Evolutionary conservation across 2,888 invertebrate species (phyloP).

Genomic region (Melanostoma mellinum): DNA sequence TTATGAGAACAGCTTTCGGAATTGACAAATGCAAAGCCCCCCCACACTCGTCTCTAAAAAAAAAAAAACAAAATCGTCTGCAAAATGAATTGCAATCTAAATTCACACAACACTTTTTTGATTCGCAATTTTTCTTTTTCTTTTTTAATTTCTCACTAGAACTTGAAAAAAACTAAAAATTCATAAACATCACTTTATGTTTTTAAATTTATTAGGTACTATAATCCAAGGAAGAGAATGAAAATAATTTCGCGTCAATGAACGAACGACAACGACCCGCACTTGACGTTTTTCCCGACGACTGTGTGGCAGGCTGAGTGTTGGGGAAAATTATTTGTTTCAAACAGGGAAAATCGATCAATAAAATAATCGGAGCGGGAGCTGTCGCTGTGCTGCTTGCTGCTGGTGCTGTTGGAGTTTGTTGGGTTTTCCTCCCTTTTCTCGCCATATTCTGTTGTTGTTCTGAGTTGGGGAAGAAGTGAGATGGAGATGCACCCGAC

Average conservation of each 20-base stretch:
- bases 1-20: slow-evolving; percentile 38
- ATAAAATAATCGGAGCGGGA: slow-evolving; percentile 64
- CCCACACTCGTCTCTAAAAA: slow-evolving; percentile 8
- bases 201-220: slow-evolving; percentile 11
- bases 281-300: slow-evolving; percentile 70
- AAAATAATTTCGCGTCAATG: slow-evolving; percentile 67
- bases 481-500: slow-evolving; percentile 53
- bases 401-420: slow-evolving; percentile 37
- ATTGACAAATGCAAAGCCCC: slow-evolving; percentile 16
- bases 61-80: not conserved
- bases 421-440: slow-evolving; percentile 48
- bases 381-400: slow-evolving; percentile 3
- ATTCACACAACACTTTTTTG: too few relatives aligned
- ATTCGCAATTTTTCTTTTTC: too few relatives aligned
- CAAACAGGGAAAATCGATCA: slow-evolving; percentile 68
- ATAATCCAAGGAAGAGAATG: slow-evolving; percentile 34
- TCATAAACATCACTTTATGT: not conserved
- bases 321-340: slow-evolving; percentile 65
- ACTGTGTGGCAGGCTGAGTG: slow-evolving; percentile 47
- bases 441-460: slow-evolving; percentile 34
- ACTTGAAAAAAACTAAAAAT: not conserved
- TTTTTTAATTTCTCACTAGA: not conserved
- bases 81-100: too few relatives aligned
- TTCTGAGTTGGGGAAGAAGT: slow-evolving; percentile 42
- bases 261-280: slow-evolving; percentile 72